Percentiles rank a stretch among this genome's conserved stretches.
These are phyloP conservation scores for Rhynchotus rufescens DNA, from an alignment of 2,797 vertebrate genomes.

Conservation along the genomic window DNA sequence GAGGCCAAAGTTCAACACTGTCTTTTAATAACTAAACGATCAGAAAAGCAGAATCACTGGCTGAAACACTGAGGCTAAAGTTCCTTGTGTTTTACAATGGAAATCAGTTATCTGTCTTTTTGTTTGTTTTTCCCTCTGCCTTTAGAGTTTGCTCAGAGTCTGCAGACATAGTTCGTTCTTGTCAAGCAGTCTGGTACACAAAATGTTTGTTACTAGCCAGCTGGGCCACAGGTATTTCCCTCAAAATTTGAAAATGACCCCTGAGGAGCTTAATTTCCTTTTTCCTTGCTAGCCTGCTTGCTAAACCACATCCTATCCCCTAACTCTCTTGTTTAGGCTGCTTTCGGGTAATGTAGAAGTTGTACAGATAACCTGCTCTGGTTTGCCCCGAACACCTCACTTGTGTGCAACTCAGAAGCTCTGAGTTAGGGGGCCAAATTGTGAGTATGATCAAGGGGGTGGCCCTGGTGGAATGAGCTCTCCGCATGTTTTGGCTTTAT, in stretches of 20 bases:
- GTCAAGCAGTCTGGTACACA: neutral
- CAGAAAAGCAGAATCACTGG: neutral
- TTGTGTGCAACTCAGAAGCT: neutral
- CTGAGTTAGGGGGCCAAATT: neutral
- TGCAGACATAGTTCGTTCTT: neutral
- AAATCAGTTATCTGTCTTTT: neutral
- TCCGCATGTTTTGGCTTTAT: neutral
- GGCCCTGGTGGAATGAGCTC: neutral
- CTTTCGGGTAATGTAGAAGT: rapidly evolving
- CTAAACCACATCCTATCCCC: neutral
- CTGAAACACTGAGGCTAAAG: neutral
- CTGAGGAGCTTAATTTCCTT: neutral
- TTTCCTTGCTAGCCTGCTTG: neutral
- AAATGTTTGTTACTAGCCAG: neutral
- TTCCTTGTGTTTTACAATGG: neutral
- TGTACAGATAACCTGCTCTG: neutral
- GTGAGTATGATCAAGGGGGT: neutral
- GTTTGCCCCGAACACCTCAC: neutral
- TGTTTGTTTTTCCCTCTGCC: neutral
- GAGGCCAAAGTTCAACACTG: constrained; percentile 14
- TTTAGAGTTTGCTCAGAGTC: neutral
- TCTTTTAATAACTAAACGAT: neutral
- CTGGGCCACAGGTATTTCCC: neutral
- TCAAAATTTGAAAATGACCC: neutral
- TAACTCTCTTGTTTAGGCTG: neutral